These are phyloP conservation scores for Sebastes trivittatus DNA, from an alignment of 2,797 vertebrate species.

Conservation along the genomic window DNA sequence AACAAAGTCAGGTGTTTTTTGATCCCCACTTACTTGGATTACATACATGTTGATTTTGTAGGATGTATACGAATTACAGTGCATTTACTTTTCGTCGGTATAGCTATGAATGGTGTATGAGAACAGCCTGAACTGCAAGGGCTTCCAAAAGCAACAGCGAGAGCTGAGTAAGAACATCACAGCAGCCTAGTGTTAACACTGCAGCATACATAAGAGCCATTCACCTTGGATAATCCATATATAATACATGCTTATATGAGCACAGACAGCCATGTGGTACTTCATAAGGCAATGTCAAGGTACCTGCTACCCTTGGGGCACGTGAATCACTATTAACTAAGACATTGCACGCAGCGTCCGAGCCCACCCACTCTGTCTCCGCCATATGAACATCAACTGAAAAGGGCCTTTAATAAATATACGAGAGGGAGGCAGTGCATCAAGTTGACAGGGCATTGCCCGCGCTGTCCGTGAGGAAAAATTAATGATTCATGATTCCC, in stretches of 20 bases:
- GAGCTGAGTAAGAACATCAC: background rate
- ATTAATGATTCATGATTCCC: conserved; percentile 74
- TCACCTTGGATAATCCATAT: conserved; percentile 42
- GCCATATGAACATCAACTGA: conserved; percentile 34
- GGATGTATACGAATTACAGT: no score
- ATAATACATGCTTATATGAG: conserved; percentile 38
- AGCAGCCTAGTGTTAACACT: background rate
- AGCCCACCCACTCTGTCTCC: conserved; percentile 35
- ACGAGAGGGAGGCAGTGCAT: conserved; percentile 59
- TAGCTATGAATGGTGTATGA: no score
- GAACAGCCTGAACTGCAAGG: no score
- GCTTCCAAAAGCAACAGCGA: background rate
- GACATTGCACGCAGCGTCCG: conserved; percentile 6
- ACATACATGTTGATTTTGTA: no score
- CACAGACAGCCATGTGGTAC: conserved; percentile 32
- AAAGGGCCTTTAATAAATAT: conserved; percentile 59
- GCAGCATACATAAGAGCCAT: conserved; percentile 1
- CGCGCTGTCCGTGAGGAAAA: conserved; percentile 36
- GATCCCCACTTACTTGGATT: no score
- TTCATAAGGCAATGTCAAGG: conserved; percentile 43
- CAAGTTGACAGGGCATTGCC: conserved; percentile 61
- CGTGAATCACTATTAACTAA: conserved; percentile 51
- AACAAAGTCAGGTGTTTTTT: no score
- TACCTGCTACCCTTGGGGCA: conserved; percentile 36
- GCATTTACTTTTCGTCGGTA: no score